Evolutionary conservation across 2,888 invertebrate species (phyloP).

Genomic region (Euplagia quadripunctaria): DNA sequence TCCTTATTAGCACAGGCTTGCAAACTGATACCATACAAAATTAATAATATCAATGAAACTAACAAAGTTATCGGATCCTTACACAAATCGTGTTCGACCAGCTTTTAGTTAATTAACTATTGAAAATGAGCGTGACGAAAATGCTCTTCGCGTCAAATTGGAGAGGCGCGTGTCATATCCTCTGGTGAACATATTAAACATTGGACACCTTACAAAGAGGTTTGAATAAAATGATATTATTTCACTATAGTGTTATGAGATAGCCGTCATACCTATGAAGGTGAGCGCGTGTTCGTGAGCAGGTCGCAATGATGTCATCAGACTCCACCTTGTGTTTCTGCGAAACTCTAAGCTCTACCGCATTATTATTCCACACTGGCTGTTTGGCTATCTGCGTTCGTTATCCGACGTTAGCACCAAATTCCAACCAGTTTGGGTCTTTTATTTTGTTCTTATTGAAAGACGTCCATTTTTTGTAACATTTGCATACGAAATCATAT

Average conservation of each 20-base stretch:
- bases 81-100: slow-evolving; percentile 49
- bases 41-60: slow-evolving; percentile 27
- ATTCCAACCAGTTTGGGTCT: slow-evolving; percentile 74
- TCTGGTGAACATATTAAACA: slow-evolving; percentile 38
- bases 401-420: slow-evolving; percentile 68
- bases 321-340: slow-evolving; percentile 75
- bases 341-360: slow-evolving; percentile 75
- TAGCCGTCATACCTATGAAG: slow-evolving; percentile 62
- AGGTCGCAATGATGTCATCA: slow-evolving; percentile 79
- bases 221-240: slow-evolving; percentile 36
- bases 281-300: slow-evolving; percentile 70
- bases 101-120: slow-evolving; percentile 70
- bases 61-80: slow-evolving; percentile 48
- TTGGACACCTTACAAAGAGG: slow-evolving; percentile 36
- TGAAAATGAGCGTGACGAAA: slow-evolving; percentile 77
- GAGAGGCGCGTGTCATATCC: slow-evolving; percentile 59
- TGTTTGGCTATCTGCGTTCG: slow-evolving; percentile 67
- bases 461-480: slow-evolving; percentile 46
- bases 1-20: slow-evolving; percentile 1
- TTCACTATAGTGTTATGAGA: slow-evolving; percentile 50
- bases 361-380: slow-evolving; percentile 76
- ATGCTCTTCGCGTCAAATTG: slow-evolving; percentile 46
- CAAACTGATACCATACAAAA: slow-evolving; percentile 15
- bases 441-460: slow-evolving; percentile 62
- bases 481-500: slow-evolving; percentile 40